Conservation (phyloP, 2,113 vertebrate genomes). For the Eublepharis macularius region DNA sequence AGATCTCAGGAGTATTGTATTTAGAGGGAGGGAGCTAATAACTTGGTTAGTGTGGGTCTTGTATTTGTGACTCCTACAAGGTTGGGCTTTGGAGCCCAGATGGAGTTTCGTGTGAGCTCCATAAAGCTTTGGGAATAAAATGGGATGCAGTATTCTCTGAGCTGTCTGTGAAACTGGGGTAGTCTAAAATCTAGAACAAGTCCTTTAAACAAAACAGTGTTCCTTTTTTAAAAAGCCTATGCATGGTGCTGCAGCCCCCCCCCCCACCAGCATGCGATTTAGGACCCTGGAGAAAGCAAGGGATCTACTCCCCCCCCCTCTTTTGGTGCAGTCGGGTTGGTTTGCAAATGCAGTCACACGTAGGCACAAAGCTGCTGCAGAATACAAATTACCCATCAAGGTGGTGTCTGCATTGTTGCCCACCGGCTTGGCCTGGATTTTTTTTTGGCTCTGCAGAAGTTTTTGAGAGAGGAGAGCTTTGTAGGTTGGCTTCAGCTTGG, state of each 20-base stretch:
- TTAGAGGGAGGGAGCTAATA: not conserved
- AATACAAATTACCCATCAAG: conserved; percentile 5
- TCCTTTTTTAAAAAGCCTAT: not conserved
- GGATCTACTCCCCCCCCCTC: not conserved
- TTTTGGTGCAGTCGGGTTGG: conserved; percentile 16
- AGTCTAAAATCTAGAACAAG: not conserved
- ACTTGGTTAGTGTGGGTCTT: not conserved
- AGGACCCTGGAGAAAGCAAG: not conserved
- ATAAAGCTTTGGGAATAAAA: not conserved
- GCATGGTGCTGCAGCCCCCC: not conserved
- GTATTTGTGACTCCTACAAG: not conserved
- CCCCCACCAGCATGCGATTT: conserved; percentile 1
- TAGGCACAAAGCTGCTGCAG: conserved; percentile 2
- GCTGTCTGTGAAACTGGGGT: conserved; percentile 5
- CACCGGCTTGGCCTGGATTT: not conserved
- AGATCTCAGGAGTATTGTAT: not conserved
- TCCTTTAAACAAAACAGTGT: not conserved
- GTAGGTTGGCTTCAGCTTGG: not conserved
- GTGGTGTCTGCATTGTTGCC: not conserved
- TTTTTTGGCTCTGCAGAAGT: not conserved
- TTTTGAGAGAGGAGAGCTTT: not conserved
- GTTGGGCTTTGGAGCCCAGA: not conserved
- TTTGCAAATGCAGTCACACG: not conserved
- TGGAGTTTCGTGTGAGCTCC: not conserved
- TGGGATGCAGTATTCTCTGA: not conserved